Evolutionary conservation across 2,113 vertebrate species (phyloP).

Genomic region (Mus musculus): DNA sequence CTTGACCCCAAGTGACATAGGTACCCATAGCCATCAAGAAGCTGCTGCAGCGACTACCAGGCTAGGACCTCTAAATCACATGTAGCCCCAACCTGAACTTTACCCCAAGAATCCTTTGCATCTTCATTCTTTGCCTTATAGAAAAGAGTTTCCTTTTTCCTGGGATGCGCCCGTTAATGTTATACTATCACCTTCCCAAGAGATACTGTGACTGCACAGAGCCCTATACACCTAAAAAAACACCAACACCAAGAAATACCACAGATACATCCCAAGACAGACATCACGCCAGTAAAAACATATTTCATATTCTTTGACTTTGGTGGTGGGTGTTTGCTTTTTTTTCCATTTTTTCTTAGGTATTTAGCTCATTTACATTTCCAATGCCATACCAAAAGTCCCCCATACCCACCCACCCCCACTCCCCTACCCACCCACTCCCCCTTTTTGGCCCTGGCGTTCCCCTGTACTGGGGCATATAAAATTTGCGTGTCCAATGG

Average conservation of each 20-base stretch:
- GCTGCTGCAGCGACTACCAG: background rate
- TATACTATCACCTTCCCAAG: background rate
- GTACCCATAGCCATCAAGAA: background rate
- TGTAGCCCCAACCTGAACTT: accelerated
- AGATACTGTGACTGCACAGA: background rate
- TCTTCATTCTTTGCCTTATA: background rate
- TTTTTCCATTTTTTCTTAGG: too few species aligned
- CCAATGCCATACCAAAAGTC: too few species aligned
- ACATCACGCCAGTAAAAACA: background rate
- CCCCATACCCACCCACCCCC: too few species aligned
- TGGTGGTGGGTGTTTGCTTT: background rate
- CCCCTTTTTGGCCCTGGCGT: too few species aligned
- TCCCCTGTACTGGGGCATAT: too few species aligned
- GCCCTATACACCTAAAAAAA: background rate
- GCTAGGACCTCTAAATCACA: background rate
- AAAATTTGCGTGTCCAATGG: too few species aligned
- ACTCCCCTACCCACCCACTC: too few species aligned
- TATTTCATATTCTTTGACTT: background rate
- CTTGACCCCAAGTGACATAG: background rate
- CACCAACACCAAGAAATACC: background rate
- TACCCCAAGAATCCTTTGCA: background rate
- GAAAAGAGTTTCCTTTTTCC: background rate
- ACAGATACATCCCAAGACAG: background rate
- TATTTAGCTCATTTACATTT: too few species aligned
- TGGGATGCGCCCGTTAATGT: background rate